Evolutionary conservation across 2,888 invertebrate species (phyloP), one percentile per base, ranked within the genome.

Genomic region (Leuctra nigra): DNA sequence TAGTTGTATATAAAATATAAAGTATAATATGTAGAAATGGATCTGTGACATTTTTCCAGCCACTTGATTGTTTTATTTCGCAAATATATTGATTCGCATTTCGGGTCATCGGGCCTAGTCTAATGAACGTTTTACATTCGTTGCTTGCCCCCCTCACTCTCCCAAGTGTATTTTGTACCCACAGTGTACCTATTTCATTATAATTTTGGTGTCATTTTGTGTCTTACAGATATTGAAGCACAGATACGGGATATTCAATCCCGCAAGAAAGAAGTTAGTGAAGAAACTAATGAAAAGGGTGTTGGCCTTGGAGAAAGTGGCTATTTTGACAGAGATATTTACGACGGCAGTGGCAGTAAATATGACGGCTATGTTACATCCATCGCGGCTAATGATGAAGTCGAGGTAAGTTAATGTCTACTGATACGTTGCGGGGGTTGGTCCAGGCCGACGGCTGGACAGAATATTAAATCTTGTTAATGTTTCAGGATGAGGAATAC

Each of bases 281-380:
- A 74, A 18, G 74, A 70, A 48, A 62, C 67, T 2, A 70, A 73
- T 7, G 80, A 79, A 56, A 87, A 88, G 66, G 91, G 78, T 63
- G 92, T 95, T 24, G 91, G 91, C 2, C 77, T 97, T 41, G 88
- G 92, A 50, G 91, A 91, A 65, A 82, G 85, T 62, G 84, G 84
- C 48, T 93, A 87, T 70, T 95, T 86, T 74, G 98, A 98, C 72
- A 86, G 87, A 68, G 96, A 97, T 66, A 90, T 98, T 63, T 98
- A 97, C 71, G 93, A 91, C 70, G 85, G 82, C 59, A 78, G 77
- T 46, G 88, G 86, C 67, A 85, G 84, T 56, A 87, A 91, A 68
- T 93, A 87, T 72, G 94, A 92, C 68, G 95, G 92, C 25, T 97
- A 97, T 72, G 91, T 93, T 64, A 94, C 94, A 55, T 96, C 96